These are phyloP conservation scores for Agriotes lineatus DNA, from an alignment of 2,888 invertebrate genomes.

Conservation along the genomic window DNA sequence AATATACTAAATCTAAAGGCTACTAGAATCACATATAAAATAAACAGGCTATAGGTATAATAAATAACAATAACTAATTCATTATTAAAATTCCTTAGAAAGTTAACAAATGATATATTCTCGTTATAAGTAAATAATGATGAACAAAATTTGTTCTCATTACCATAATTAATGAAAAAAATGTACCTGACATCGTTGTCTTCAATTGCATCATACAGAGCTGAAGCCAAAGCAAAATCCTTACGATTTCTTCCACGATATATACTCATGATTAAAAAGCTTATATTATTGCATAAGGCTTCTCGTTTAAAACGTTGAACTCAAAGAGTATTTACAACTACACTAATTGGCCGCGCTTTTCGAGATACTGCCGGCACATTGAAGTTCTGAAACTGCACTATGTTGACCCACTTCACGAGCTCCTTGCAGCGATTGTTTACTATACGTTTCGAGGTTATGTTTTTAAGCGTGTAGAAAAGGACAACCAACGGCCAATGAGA, in stretches of 20 bases:
- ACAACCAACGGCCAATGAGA: not conserved
- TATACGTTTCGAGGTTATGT: not conserved
- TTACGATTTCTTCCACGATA: constrained; percentile 51
- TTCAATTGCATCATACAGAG: constrained; percentile 53
- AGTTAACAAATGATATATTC: no score
- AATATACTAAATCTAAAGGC: no score
- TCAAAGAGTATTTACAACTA: not conserved
- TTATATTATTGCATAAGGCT: not conserved
- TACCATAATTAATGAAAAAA: no score
- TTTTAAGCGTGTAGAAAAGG: not conserved
- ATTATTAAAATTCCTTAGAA: no score
- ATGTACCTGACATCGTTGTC: constrained; percentile 42
- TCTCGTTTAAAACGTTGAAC: not conserved
- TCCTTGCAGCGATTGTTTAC: not conserved
- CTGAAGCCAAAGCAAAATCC: constrained; percentile 52
- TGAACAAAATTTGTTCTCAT: no score
- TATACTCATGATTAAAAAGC: constrained; percentile 47
- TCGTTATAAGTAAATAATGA: no score
- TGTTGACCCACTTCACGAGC: not conserved
- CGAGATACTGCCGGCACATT: not conserved
- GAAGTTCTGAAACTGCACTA: not conserved
- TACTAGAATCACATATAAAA: no score
- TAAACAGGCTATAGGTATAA: no score
- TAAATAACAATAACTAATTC: no score
- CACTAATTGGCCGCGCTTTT: not conserved